These are phyloP conservation scores for Brachystomella parvula DNA, from an alignment of 1,140 invertebrate species.

Conservation along the genomic window DNA sequence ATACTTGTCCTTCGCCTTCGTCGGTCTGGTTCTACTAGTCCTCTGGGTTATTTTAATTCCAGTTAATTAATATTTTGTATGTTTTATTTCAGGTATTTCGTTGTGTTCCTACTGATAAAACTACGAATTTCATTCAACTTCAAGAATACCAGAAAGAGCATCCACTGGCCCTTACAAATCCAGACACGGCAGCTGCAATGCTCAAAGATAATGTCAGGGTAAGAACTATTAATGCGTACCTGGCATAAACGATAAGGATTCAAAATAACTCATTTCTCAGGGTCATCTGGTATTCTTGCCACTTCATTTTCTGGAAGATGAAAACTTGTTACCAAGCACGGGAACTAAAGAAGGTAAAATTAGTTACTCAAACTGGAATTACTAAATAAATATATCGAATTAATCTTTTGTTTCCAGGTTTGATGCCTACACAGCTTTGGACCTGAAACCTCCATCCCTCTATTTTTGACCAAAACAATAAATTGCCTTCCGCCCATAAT, in stretches of 20 bases:
- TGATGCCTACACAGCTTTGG: constrained; percentile 47
- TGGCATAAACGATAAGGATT: not conserved
- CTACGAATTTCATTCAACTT: constrained; percentile 63
- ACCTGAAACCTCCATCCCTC: constrained; percentile 41
- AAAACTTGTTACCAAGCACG: constrained; percentile 65
- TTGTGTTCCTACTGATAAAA: constrained; percentile 72
- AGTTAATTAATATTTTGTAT: too few species aligned
- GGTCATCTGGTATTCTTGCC: constrained; percentile 81
- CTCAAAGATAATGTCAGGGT: constrained; percentile 60
- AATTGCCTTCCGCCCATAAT: too few species aligned
- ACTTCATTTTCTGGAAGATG: constrained; percentile 72
- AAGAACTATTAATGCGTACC: too few species aligned
- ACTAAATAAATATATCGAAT: not conserved
- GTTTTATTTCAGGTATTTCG: constrained; percentile 57
- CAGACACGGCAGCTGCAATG: constrained; percentile 58
- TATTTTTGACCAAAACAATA: too few species aligned
- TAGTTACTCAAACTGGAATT: not conserved
- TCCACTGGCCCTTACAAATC: constrained; percentile 58
- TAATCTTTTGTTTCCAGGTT: constrained; percentile 24
- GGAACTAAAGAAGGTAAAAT: constrained; percentile 61
- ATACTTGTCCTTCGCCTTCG: too few species aligned
- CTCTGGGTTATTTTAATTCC: too few species aligned
- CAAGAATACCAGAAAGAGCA: constrained; percentile 60
- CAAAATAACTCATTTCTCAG: constrained; percentile 44
- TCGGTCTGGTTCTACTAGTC: too few species aligned